phyloP scores from a whole-genome alignment of 2,113 vertebrate species.

The Caranx ignobilis region DNA sequence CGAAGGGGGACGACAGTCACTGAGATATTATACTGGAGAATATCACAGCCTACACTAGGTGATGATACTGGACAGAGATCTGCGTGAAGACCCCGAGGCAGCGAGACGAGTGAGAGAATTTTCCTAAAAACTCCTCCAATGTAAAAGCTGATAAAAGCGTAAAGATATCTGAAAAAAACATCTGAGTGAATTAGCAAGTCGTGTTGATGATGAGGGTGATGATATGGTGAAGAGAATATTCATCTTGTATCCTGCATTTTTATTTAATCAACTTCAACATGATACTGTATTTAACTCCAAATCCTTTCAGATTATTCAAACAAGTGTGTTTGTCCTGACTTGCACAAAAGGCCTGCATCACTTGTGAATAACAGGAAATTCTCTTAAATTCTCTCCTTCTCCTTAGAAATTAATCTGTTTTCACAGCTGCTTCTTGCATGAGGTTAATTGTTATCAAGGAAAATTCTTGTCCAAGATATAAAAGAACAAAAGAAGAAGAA shows the following conservation, averaged over 20 bases:
- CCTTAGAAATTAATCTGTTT: background rate
- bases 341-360: background rate
- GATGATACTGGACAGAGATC: background rate
- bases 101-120: background rate
- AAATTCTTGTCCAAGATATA: constrained; percentile 2
- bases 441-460: background rate
- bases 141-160: background rate
- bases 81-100: background rate
- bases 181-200: too few species aligned
- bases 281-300: background rate
- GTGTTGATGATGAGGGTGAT: too few species aligned
- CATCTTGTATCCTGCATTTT: background rate
- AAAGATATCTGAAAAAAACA: background rate
- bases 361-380: background rate
- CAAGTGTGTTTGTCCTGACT: background rate
- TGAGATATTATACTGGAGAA: background rate
- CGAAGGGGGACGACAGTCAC: background rate
- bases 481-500: constrained; percentile 1
- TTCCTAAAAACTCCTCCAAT: background rate
- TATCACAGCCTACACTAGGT: background rate
- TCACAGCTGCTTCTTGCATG: background rate
- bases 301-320: background rate
- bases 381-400: background rate
- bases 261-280: background rate
- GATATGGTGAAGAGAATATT: background rate